Evolutionary conservation across 2,888 invertebrate species (phyloP).

Genomic region (Antitype chi): DNA sequence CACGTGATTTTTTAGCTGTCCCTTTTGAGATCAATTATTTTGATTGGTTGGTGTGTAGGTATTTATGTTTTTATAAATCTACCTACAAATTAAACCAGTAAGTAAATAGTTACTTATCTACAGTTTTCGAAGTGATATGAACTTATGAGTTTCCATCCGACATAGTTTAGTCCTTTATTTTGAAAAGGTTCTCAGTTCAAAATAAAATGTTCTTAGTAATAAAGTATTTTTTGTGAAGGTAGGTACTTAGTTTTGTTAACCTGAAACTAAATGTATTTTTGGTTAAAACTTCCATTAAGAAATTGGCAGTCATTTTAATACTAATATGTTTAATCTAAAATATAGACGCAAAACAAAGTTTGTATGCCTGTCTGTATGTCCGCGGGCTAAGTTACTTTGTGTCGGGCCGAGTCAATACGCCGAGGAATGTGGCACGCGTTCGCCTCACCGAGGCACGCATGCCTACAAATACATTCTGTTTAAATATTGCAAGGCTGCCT

Average conservation of each 20-base stretch:
- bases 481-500: slow-evolving; percentile 67
- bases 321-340: neutral
- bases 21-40: slow-evolving; percentile 57
- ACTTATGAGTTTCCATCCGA: neutral
- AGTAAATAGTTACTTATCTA: neutral
- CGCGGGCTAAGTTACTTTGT: slow-evolving; percentile 78
- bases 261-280: neutral
- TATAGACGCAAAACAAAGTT: slow-evolving; percentile 5
- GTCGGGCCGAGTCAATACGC: slow-evolving; percentile 82
- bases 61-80: slow-evolving; percentile 21
- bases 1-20: neutral
- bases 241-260: neutral
- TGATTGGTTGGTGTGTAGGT: slow-evolving; percentile 42
- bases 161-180: neutral
- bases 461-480: slow-evolving; percentile 67
- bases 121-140: neutral
- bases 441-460: slow-evolving; percentile 68
- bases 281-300: no score
- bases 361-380: slow-evolving; percentile 60
- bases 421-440: slow-evolving; percentile 84
- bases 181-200: neutral
- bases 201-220: neutral
- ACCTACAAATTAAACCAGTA: neutral
- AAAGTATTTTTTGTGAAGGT: no score
- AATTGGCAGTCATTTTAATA: neutral